Evolutionary conservation across 2,113 vertebrate genomes (phyloP).

Genomic region (Proterorhinus semilunaris): DNA sequence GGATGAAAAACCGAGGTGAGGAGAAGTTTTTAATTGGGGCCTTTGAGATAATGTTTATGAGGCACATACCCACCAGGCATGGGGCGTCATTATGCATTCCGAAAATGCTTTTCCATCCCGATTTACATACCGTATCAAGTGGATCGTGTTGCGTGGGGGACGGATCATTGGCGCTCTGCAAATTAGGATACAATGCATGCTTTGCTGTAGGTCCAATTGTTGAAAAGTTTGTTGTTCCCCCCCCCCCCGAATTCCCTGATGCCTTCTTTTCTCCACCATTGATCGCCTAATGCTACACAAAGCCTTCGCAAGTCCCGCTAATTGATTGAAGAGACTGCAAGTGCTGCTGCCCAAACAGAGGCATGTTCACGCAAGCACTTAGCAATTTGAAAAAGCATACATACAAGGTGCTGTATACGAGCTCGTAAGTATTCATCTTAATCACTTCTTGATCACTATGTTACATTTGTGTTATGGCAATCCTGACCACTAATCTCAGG

Average conservation of each 20-base stretch:
- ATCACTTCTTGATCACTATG: too few relatives aligned
- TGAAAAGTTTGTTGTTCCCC: background rate
- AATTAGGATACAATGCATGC: background rate
- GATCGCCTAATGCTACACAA: constrained; percentile 17
- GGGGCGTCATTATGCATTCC: constrained; percentile 27
- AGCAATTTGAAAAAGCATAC: too few relatives aligned
- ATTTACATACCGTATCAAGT: constrained; percentile 23
- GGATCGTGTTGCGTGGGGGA: constrained; percentile 23
- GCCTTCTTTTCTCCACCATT: constrained; percentile 13
- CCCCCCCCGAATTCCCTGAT: background rate
- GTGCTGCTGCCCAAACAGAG: background rate
- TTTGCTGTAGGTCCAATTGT: too few relatives aligned
- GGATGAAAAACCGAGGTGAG: background rate
- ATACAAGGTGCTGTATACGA: too few relatives aligned
- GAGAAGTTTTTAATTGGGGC: constrained; percentile 57
- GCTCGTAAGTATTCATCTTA: too few relatives aligned
- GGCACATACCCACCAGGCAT: constrained; percentile 31
- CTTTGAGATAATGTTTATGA: constrained; percentile 44
- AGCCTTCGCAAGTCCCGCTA: constrained; percentile 2
- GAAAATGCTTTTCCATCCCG: constrained; percentile 10
- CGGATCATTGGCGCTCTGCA: constrained; percentile 6
- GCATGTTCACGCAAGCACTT: too few relatives aligned
- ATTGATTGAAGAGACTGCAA: constrained; percentile 17
- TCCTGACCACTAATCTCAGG: too few relatives aligned
- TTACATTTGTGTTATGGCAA: too few relatives aligned